A percentile compares a stretch with the other conserved stretches of the same genome.
These are phyloP conservation scores for Coilia nasus DNA, from an alignment of 2,797 vertebrate genomes.

Conservation along the genomic window DNA sequence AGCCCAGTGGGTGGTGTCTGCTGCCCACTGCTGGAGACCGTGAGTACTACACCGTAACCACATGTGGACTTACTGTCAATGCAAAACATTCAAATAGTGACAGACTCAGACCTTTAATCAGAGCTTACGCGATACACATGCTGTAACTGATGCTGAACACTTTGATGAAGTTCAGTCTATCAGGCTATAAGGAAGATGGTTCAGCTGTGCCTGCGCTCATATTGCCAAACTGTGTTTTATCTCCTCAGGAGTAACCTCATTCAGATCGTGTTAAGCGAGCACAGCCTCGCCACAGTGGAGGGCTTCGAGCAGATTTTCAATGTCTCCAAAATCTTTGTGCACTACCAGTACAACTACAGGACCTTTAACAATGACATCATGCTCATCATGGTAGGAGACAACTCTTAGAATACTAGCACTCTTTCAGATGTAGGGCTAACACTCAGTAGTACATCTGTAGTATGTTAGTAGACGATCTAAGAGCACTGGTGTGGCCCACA, in stretches of 20 bases:
- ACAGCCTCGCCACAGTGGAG: slow-evolving; percentile 61
- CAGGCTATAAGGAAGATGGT: not conserved
- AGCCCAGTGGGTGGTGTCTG: slow-evolving; percentile 74
- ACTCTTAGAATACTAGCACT: not conserved
- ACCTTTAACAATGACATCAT: slow-evolving; percentile 76
- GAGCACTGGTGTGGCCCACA: too few relatives aligned
- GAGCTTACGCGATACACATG: not conserved
- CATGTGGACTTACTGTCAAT: not conserved
- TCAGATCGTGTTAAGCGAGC: slow-evolving; percentile 70
- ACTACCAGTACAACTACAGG: slow-evolving; percentile 58
- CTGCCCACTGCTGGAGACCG: slow-evolving; percentile 81
- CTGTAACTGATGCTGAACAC: not conserved
- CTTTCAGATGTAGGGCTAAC: not conserved
- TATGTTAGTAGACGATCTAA: not conserved
- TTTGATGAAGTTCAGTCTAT: not conserved
- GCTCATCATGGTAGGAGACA: slow-evolving; percentile 71
- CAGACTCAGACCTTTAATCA: not conserved
- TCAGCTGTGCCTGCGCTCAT: not conserved
- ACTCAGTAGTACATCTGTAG: not conserved
- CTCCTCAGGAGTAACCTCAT: slow-evolving; percentile 60
- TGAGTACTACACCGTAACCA: slow-evolving; percentile 61
- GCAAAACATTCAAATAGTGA: not conserved
- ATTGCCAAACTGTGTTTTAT: not conserved
- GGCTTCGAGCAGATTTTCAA: slow-evolving; percentile 70
- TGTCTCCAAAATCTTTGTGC: slow-evolving; percentile 55